A percentile compares a stretch with the other conserved stretches of the same genome.
Conservation (phyloP, 2,797 vertebrate genomes). For the Silurus aristotelis region DNA sequence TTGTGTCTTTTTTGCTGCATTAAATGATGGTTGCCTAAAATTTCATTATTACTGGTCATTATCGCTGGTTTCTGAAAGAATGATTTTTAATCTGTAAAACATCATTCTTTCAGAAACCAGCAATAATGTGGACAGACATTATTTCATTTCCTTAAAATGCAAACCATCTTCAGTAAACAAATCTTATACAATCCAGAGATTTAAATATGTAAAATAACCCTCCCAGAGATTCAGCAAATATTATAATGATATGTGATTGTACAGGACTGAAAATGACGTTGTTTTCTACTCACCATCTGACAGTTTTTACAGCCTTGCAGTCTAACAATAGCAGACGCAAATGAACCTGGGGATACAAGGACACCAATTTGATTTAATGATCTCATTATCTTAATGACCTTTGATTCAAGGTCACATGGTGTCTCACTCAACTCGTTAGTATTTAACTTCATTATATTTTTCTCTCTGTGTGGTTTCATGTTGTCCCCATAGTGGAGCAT, state of each 20-base stretch:
- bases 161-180: background rate
- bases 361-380: conserved; percentile 24
- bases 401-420: background rate
- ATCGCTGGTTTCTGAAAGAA: too few relatives aligned
- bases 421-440: background rate
- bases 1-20: background rate
- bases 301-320: background rate
- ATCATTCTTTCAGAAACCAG: background rate
- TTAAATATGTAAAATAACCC: conserved; percentile 1
- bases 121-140: background rate
- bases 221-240: background rate
- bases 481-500: conserved; percentile 69
- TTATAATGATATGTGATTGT: background rate
- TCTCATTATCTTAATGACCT: conserved; percentile 32
- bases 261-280: conserved; percentile 7
- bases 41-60: too few relatives aligned
- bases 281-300: background rate
- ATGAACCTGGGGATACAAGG: conserved; percentile 8
- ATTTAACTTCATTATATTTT: conserved; percentile 40
- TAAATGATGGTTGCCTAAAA: background rate
- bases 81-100: too few relatives aligned
- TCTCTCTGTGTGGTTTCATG: background rate
- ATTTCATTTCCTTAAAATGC: background rate
- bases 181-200: background rate
- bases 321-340: background rate